Conservation (phyloP, 1,140 invertebrate genomes). For the Lasaia peninsularis region DNA sequence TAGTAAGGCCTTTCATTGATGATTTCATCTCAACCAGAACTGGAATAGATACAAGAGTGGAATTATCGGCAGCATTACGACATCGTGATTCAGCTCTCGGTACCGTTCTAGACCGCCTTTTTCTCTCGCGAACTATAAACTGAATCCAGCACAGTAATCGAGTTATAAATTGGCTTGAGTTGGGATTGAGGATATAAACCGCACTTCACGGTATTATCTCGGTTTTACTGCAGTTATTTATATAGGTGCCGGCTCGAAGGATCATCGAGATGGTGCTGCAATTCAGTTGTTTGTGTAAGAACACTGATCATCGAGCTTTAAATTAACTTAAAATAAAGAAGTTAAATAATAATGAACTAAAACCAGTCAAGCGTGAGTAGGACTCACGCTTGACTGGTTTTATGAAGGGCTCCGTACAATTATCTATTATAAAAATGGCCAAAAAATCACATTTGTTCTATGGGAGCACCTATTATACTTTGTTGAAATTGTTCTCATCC, state of each 20-base stretch:
- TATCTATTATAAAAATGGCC: too few relatives aligned
- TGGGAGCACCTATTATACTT: too few relatives aligned
- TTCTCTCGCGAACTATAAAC: neutral
- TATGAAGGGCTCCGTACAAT: too few relatives aligned
- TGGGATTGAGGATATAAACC: constrained; percentile 1
- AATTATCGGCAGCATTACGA: neutral
- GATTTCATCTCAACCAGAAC: neutral
- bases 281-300: neutral
- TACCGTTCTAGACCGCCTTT: neutral
- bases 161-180: constrained; percentile 1
- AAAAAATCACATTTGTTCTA: too few relatives aligned
- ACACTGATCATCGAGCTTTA: too few relatives aligned
- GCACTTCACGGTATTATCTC: constrained; percentile 5
- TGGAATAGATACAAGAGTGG: neutral
- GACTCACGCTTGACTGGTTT: too few relatives aligned
- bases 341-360: too few relatives aligned
- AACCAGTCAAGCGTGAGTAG: too few relatives aligned
- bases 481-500: too few relatives aligned
- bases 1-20: neutral
- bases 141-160: constrained; percentile 1
- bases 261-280: neutral
- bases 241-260: neutral
- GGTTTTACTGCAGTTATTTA: neutral
- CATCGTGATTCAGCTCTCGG: neutral
- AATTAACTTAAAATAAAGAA: too few relatives aligned